These are phyloP conservation scores for Stramonita haemastoma DNA, from an alignment of 2,888 invertebrate genomes.

Conservation along the genomic window DNA sequence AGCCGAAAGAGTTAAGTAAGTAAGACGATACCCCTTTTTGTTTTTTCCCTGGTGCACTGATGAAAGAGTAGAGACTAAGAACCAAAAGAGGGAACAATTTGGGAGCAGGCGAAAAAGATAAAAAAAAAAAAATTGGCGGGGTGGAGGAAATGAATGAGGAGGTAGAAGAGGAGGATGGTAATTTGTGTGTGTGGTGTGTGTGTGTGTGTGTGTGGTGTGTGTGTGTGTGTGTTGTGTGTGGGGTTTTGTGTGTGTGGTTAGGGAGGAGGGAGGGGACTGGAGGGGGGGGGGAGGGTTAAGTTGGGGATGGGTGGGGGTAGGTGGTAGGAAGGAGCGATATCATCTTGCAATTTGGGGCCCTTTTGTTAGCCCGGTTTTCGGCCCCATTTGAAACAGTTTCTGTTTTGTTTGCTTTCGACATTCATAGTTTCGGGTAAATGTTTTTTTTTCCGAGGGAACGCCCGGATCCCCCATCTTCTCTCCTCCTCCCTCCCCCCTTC, in stretches of 20 bases:
- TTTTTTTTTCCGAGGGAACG: conserved; percentile 13
- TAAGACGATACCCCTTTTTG: not conserved
- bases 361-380: not conserved
- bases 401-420: conserved; percentile 31
- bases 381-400: conserved; percentile 30
- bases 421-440: conserved; percentile 35
- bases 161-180: not conserved
- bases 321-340: conserved; percentile 4
- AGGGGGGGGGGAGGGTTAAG: not conserved
- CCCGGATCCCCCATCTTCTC: no score
- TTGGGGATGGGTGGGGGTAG: not conserved
- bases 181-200: no score
- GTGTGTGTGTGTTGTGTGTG: not conserved
- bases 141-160: not conserved
- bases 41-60: not conserved
- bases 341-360: conserved; percentile 15
- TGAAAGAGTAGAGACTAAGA: not conserved
- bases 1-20: no score
- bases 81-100: not conserved
- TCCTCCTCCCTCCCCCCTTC: not conserved
- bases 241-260: no score
- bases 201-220: not conserved
- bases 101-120: not conserved
- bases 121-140: not conserved
- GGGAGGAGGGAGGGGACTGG: no score